Evolutionary conservation across 2,888 invertebrate species (phyloP), one percentile per base, ranked within the genome.

Genomic region (Papilio demoleus): DNA sequence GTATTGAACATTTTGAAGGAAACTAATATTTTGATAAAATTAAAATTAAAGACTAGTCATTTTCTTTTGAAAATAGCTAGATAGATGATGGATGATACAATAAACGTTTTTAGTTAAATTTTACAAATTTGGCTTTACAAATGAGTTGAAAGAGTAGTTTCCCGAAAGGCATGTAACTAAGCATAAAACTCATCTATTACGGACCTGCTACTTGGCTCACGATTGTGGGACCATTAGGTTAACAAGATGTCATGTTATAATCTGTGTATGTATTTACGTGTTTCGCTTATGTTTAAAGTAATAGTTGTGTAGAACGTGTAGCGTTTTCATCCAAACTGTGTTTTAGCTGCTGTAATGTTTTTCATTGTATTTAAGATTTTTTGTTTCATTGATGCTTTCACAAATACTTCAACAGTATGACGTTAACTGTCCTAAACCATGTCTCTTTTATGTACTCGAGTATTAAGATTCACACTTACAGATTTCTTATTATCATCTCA

Each of bases 41-140:
- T 38, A 79, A 79, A 80, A 83, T 84, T 84, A 84, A 87, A 83
- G 85, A 87, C 88, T 90, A 91, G 91, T 89, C 88, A 89, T 90
- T 90, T 91, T 90, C 90, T 88, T 88, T 89, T 87, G 90, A 90
- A 90, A 91, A 91, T 90, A 87, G 86, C 88, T 88, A 88, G 87
- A 81, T 81, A 82, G 81, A 80, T 80, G 79, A 80, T 78, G 80
- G 79, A 75, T 76, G 76, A 50, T 70, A 70, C 61, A 65, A 36
- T 47, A 65, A 68, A 67, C 36, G n/a, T 53, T 65, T 68, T 71
- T 63, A 70, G 65, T 70, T 68, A 19, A 56, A 68, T 42, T 60
- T 61, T 59, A 60, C 50, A 65, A 47, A 50, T 61, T 59, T 56
- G 42, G 58, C 56, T 45, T 63, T 63, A 63, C 58, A 58, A 68